Evolutionary conservation across 2,797 vertebrate genomes (phyloP).

Genomic region (Scyliorhinus canicula): DNA sequence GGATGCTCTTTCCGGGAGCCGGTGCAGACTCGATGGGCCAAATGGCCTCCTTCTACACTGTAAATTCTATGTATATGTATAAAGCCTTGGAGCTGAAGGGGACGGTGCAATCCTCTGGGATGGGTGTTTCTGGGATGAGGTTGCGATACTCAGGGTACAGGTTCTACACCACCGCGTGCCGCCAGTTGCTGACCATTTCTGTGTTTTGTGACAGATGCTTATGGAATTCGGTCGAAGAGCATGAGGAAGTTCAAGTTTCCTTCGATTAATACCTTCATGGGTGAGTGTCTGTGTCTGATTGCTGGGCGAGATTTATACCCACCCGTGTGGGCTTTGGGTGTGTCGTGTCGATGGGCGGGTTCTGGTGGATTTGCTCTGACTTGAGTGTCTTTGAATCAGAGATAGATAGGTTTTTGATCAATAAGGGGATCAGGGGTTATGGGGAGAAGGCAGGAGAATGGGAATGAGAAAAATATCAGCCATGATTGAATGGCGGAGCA

Average conservation of each 20-base stretch:
- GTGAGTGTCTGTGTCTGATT: neutral
- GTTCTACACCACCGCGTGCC: neutral
- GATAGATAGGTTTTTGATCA: too few relatives aligned
- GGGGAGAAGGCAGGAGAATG: too few relatives aligned
- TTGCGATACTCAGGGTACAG: too few relatives aligned
- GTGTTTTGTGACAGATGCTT: neutral
- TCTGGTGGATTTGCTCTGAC: too few relatives aligned
- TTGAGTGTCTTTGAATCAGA: too few relatives aligned
- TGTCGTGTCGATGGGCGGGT: neutral
- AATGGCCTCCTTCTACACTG: too few relatives aligned
- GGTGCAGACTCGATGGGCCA: too few relatives aligned
- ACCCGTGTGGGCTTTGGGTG: neutral
- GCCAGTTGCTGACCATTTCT: neutral
- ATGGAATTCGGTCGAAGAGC: neutral
- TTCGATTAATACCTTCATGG: conserved; percentile 3
- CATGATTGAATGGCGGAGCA: too few relatives aligned
- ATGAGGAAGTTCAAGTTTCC: neutral
- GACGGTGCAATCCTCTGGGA: neutral
- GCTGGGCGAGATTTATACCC: neutral
- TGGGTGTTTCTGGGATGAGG: neutral
- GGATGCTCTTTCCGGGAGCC: too few relatives aligned
- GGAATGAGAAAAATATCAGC: too few relatives aligned
- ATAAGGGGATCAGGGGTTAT: too few relatives aligned
- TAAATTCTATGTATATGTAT: too few relatives aligned
- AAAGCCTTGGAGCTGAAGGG: neutral